A percentile compares a stretch with the other conserved stretches of the same genome.
phyloP scores from a whole-genome alignment of 2,888 invertebrate genomes.

The Lithophane socia region DNA sequence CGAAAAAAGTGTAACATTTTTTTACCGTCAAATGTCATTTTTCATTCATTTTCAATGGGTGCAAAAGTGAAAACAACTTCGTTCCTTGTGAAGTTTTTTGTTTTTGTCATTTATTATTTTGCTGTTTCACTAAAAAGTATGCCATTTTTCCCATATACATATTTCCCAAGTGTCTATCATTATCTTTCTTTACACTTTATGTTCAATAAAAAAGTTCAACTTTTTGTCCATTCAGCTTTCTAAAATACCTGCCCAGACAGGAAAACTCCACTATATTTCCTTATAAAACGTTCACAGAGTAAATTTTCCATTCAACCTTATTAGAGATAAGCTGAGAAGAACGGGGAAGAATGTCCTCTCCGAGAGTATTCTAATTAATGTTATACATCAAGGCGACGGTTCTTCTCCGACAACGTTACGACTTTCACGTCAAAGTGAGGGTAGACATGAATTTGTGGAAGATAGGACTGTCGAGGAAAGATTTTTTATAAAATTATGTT shows the following conservation, averaged over 20 bases:
- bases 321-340: constrained; percentile 66
- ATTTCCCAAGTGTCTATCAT: too few relatives aligned
- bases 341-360: constrained; percentile 71
- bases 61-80: too few relatives aligned
- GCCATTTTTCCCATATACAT: too few relatives aligned
- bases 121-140: too few relatives aligned
- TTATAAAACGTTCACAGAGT: constrained; percentile 54
- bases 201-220: neutral
- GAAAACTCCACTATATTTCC: constrained; percentile 41
- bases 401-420: constrained; percentile 51
- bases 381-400: constrained; percentile 73
- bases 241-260: constrained; percentile 11
- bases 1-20: too few relatives aligned
- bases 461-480: neutral
- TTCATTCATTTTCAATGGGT: too few relatives aligned
- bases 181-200: too few relatives aligned
- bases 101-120: too few relatives aligned
- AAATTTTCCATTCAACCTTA: constrained; percentile 65
- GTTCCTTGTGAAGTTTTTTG: too few relatives aligned
- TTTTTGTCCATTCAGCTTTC: neutral
- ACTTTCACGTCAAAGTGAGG: constrained; percentile 46
- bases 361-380: constrained; percentile 73
- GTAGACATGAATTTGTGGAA: constrained; percentile 37
- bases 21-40: too few relatives aligned
- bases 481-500: neutral